These are phyloP conservation scores for Bombus sylvicola DNA, from an alignment of 1,140 invertebrate species.

Conservation along the genomic window DNA sequence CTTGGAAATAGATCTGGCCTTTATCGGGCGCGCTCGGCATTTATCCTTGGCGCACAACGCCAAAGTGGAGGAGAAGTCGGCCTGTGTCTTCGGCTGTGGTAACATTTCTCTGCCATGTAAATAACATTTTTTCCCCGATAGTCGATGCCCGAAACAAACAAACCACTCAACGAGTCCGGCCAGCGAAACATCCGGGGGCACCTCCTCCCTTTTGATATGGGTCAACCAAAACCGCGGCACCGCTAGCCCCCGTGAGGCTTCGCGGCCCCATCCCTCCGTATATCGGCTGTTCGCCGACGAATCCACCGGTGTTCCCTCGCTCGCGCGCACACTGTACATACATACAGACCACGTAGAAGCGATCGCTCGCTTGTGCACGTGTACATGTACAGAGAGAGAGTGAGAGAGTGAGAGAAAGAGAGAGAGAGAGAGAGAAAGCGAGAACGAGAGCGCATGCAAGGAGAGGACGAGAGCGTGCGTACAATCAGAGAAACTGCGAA, in stretches of 20 bases:
- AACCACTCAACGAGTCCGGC: constrained; percentile 58
- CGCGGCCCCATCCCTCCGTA: not conserved
- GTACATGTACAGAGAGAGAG: too few relatives aligned
- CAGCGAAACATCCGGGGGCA: constrained; percentile 43
- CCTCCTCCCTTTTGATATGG: constrained; percentile 60
- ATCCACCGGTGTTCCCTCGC: constrained; percentile 32
- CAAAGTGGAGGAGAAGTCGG: not conserved
- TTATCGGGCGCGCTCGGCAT: not conserved
- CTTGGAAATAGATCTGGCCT: not conserved
- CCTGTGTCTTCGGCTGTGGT: not conserved
- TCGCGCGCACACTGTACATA: constrained; percentile 13
- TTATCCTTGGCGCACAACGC: constrained; percentile 20
- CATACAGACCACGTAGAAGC: not conserved
- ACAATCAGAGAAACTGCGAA: constrained; percentile 69
- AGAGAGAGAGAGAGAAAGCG: not conserved
- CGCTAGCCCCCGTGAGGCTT: constrained; percentile 5
- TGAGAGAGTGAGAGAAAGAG: not conserved
- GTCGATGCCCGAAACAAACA: constrained; percentile 60
- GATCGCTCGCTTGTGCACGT: too few relatives aligned
- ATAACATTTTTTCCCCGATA: constrained; percentile 64
- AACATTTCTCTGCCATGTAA: constrained; percentile 55
- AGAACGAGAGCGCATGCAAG: constrained; percentile 12
- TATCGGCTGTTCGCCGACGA: constrained; percentile 12
- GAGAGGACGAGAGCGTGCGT: constrained; percentile 35
- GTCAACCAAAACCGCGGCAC: constrained; percentile 62